Evolutionary conservation across 2,888 invertebrate genomes (phyloP).

Genomic region (Cephus sareptanus): DNA sequence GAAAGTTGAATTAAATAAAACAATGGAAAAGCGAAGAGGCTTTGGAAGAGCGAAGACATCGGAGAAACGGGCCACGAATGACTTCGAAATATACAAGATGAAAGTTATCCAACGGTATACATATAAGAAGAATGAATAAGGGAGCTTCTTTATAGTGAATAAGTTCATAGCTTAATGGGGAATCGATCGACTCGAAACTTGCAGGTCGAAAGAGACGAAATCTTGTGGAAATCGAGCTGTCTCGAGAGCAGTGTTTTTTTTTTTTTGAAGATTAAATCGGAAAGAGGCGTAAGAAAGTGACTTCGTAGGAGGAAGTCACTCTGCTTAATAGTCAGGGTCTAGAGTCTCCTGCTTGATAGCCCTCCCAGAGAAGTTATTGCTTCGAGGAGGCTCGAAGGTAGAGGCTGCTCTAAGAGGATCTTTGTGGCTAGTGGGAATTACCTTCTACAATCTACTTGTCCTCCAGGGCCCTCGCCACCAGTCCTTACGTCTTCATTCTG

Average conservation of each 20-base stretch:
- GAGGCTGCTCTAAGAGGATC: background rate
- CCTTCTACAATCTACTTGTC: background rate
- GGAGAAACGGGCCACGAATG: background rate
- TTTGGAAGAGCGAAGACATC: background rate
- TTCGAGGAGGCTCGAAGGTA: conserved; percentile 4
- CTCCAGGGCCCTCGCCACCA: background rate
- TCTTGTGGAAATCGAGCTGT: background rate
- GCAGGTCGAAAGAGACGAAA: background rate
- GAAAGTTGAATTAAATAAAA: background rate
- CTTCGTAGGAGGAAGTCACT: background rate
- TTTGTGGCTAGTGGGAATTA: background rate
- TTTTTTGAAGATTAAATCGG: background rate
- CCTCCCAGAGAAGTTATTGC: background rate
- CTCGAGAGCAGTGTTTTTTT: background rate
- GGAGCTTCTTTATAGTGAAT: background rate
- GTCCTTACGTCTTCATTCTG: conserved; percentile 12
- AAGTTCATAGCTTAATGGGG: background rate
- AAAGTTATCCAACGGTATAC: background rate
- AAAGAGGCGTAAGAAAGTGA: background rate
- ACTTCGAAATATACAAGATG: background rate
- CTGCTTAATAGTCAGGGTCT: conserved; percentile 2
- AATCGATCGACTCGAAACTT: background rate
- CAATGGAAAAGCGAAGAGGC: background rate
- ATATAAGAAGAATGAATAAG: background rate
- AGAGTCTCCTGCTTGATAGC: background rate